phyloP scores from a whole-genome alignment of 1,140 invertebrate species.

The Caenorhabditis brenneri region DNA sequence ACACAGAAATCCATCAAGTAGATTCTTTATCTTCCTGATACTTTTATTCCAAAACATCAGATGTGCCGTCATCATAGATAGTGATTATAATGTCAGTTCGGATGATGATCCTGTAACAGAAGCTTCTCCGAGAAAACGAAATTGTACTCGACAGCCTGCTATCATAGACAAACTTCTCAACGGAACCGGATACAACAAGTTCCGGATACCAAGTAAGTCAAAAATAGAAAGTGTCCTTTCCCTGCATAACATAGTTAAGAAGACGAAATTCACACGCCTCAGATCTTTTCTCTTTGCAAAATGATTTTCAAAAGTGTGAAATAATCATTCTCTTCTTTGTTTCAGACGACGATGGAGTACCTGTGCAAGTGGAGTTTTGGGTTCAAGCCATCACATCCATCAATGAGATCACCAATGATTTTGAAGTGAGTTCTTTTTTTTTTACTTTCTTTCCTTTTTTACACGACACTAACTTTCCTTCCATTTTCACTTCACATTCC shows the following conservation, averaged over 20 bases:
- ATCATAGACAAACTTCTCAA: conserved; percentile 69
- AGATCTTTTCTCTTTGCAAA: too few relatives aligned
- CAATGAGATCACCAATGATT: conserved; percentile 71
- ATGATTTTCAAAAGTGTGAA: not conserved
- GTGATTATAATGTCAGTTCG: conserved; percentile 43
- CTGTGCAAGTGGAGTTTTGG: conserved; percentile 69
- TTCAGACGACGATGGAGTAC: conserved; percentile 66
- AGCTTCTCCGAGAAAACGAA: conserved; percentile 42
- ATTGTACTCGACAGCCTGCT: conserved; percentile 62
- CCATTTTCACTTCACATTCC: not conserved
- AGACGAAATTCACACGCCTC: not conserved
- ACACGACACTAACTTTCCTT: too few relatives aligned
- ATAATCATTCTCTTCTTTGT: too few relatives aligned
- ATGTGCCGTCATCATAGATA: conserved; percentile 28
- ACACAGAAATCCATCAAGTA: not conserved
- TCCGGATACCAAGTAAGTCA: conserved; percentile 62
- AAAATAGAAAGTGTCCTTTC: not conserved
- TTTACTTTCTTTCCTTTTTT: too few relatives aligned
- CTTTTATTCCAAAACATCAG: conserved; percentile 39
- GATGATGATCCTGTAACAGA: conserved; percentile 40
- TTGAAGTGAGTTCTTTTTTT: conserved; percentile 59
- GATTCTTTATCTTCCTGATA: conserved; percentile 21
- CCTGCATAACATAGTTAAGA: not conserved
- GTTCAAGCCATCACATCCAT: conserved; percentile 70
- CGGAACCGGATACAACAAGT: conserved; percentile 70